A percentile compares a stretch with the other conserved stretches of the same genome.
Evolutionary conservation across 2,113 vertebrate species (phyloP).

Genomic region (Dasypus novemcinctus): DNA sequence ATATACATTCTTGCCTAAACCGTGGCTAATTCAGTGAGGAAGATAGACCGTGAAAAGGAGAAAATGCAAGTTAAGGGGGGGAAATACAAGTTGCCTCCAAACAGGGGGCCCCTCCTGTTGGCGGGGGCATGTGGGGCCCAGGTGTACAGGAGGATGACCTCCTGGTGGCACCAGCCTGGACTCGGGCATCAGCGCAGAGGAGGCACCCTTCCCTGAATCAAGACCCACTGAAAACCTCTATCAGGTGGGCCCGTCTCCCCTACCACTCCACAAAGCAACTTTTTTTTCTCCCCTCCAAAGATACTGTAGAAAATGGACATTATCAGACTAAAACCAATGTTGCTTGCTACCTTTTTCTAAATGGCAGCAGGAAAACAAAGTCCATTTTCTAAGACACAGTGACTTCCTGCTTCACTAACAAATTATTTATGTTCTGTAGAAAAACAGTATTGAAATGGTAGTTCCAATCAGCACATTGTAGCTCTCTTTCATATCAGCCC

Average conservation of each 20-base stretch:
- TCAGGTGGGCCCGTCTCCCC: neutral
- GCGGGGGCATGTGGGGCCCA: no score
- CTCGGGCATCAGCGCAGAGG: fast-evolving
- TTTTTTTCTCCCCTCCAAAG: neutral
- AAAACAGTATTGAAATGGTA: neutral
- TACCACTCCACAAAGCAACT: neutral
- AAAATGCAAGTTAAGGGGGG: neutral
- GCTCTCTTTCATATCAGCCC: neutral
- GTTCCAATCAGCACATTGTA: neutral
- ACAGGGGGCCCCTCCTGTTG: no score
- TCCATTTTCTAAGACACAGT: neutral
- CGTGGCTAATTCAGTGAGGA: neutral
- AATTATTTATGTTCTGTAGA: neutral
- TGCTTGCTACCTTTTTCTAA: neutral
- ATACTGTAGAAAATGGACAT: neutral
- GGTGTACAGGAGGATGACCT: neutral
- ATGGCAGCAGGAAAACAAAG: constrained; percentile 14
- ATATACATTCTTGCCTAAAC: neutral
- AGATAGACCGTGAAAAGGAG: neutral
- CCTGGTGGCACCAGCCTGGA: neutral
- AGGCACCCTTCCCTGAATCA: neutral
- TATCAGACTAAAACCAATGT: neutral
- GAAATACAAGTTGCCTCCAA: no score
- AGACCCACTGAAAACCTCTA: neutral
- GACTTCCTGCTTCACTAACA: constrained; percentile 28